Evolutionary conservation across 2,888 invertebrate species (phyloP).

Genomic region (Lydus trimaculatus): DNA sequence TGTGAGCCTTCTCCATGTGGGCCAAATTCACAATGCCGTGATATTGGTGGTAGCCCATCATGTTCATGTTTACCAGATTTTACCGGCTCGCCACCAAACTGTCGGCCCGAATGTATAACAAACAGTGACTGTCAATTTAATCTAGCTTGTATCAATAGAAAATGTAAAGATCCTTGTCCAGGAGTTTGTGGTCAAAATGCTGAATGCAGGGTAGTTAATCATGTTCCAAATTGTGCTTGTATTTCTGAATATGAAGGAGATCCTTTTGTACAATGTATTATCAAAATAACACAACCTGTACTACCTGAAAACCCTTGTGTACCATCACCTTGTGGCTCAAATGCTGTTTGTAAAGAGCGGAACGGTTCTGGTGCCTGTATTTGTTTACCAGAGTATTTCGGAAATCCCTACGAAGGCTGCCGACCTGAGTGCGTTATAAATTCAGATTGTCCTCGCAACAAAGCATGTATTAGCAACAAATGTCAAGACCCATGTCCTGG

Average conservation of each 20-base stretch:
- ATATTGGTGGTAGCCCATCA: conserved; percentile 62
- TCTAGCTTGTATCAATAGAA: conserved; percentile 75
- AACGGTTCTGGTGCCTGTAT: conserved; percentile 75
- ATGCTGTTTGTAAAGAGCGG: conserved; percentile 73
- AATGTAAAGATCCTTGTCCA: conserved; percentile 78
- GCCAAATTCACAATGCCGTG: conserved; percentile 61
- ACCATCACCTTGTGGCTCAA: conserved; percentile 70
- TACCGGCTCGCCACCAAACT: conserved; percentile 62
- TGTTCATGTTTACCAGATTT: conserved; percentile 64
- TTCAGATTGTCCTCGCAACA: conserved; percentile 58
- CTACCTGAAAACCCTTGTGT: conserved; percentile 61
- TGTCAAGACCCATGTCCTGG: conserved; percentile 65
- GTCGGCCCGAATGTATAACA: conserved; percentile 73
- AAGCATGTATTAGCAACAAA: conserved; percentile 64
- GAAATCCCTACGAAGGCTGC: conserved; percentile 76
- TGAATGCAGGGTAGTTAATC: conserved; percentile 77
- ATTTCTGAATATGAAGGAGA: conserved; percentile 69
- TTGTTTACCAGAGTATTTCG: conserved; percentile 74
- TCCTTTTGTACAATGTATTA: conserved; percentile 68
- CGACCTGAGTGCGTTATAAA: conserved; percentile 62
- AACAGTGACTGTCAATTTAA: conserved; percentile 76
- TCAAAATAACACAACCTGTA: conserved; percentile 55
- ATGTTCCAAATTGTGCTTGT: conserved; percentile 79
- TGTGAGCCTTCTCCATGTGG: conserved; percentile 63
- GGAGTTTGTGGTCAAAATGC: conserved; percentile 76